These are phyloP conservation scores for Theristicus caerulescens DNA, from an alignment of 2,113 vertebrate genomes.

Conservation along the genomic window DNA sequence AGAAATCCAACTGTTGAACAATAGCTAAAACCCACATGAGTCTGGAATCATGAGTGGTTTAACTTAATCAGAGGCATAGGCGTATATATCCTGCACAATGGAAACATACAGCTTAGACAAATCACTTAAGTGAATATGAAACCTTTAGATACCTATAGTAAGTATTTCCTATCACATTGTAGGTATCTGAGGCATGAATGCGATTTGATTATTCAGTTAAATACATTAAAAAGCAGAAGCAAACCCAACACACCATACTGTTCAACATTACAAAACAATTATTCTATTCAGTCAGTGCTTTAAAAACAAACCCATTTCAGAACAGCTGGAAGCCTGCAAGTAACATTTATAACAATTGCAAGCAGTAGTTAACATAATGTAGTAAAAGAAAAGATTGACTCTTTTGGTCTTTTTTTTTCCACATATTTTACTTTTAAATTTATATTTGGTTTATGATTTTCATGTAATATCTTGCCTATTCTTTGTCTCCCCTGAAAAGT, in stretches of 20 bases:
- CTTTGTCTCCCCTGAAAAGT: slow-evolving; percentile 19
- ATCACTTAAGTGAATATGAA: not conserved
- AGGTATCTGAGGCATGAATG: not conserved
- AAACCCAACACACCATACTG: not conserved
- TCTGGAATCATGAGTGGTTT: not conserved
- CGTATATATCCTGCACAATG: not conserved
- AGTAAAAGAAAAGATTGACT: slow-evolving; percentile 23
- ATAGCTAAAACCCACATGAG: not conserved
- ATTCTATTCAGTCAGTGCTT: slow-evolving; percentile 39
- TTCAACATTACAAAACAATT: slow-evolving; percentile 58
- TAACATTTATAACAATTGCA: slow-evolving; percentile 51
- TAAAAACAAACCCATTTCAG: slow-evolving; percentile 58
- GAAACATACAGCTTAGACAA: not conserved
- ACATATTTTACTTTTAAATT: slow-evolving; percentile 30
- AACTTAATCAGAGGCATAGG: not conserved
- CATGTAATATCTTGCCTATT: not conserved
- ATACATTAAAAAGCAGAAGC: slow-evolving; percentile 21
- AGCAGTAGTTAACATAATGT: slow-evolving; percentile 24
- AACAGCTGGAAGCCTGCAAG: slow-evolving; percentile 56
- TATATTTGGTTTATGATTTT: slow-evolving; percentile 13
- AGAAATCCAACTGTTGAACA: not conserved
- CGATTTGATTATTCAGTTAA: slow-evolving; percentile 50
- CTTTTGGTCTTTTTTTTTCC: not conserved
- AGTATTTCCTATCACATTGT: not conserved
- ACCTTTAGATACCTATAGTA: not conserved